phyloP scores from a whole-genome alignment of 2,888 invertebrate genomes.

The Liposcelis brunnea region DNA sequence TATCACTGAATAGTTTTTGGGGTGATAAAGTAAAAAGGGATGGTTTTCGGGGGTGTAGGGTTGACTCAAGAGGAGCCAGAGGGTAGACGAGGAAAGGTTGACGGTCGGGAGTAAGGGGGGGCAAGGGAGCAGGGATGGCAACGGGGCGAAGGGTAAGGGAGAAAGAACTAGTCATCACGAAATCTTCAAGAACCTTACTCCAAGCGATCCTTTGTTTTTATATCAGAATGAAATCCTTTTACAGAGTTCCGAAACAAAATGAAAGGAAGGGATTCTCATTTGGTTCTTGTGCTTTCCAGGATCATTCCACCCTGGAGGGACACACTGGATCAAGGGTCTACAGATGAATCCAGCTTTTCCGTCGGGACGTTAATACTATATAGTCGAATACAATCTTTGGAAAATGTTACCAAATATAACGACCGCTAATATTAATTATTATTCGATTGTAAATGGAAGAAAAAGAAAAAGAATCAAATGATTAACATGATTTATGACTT shows the following conservation, averaged over 20 bases:
- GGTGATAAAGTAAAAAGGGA: not conserved
- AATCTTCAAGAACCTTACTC: constrained; percentile 9
- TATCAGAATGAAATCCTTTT: not conserved
- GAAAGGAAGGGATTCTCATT: not conserved
- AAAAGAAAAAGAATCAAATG: too few relatives aligned
- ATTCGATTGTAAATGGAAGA: too few relatives aligned
- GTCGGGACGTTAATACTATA: not conserved
- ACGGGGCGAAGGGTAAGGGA: constrained; percentile 14
- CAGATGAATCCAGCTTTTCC: constrained; percentile 1
- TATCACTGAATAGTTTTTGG: too few relatives aligned
- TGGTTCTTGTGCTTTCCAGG: constrained; percentile 3
- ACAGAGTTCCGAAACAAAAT: not conserved
- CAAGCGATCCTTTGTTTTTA: constrained; percentile 8
- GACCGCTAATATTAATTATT: too few relatives aligned
- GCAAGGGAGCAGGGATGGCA: constrained; percentile 11
- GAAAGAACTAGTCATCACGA: constrained; percentile 12
- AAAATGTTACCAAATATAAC: too few relatives aligned
- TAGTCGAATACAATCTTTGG: too few relatives aligned
- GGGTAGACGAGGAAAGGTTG: constrained; percentile 13
- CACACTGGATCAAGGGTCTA: constrained; percentile 7
- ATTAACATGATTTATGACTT: too few relatives aligned
- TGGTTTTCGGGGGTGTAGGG: not conserved
- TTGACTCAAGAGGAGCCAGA: constrained; percentile 10
- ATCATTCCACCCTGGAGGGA: constrained; percentile 8
- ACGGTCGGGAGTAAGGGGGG: constrained; percentile 12